Evolutionary conservation across 2,113 vertebrate species (phyloP).

Genomic region (Ictalurus furcatus): DNA sequence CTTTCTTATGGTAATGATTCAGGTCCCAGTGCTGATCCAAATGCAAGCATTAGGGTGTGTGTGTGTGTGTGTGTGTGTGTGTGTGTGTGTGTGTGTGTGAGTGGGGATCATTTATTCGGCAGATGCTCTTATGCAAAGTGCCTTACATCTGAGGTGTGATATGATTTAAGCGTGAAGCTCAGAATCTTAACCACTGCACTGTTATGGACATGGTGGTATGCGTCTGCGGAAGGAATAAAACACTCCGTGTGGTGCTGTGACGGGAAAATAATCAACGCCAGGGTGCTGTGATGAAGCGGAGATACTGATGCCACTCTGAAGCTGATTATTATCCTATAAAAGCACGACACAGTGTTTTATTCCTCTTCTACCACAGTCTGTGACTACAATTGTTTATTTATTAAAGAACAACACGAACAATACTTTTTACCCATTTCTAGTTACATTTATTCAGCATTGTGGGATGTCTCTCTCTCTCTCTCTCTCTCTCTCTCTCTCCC

Average conservation of each 20-base stretch:
- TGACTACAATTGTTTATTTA: neutral
- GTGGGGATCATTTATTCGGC: neutral
- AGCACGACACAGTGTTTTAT: neutral
- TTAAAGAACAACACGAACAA: neutral
- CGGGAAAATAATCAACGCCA: neutral
- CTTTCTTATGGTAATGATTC: constrained; percentile 39
- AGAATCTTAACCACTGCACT: neutral
- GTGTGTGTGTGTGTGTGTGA: constrained; percentile 17
- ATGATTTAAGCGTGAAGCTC: neutral
- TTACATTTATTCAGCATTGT: no score
- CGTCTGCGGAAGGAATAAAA: neutral
- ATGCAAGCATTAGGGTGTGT: neutral
- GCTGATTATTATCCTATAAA: neutral
- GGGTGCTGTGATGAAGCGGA: neutral
- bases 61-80: constrained; percentile 26
- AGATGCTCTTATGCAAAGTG: neutral
- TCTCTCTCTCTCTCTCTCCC: no score
- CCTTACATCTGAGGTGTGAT: neutral
- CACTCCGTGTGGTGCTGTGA: neutral
- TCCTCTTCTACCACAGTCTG: neutral
- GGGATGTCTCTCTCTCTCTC: no score
- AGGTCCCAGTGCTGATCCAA: constrained; percentile 5
- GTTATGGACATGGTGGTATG: neutral
- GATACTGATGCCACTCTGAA: neutral
- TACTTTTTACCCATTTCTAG: no score